Evolutionary conservation across 2,888 invertebrate species (phyloP), one percentile per base, ranked within the genome.

Genomic region (Doris montereyensis): DNA sequence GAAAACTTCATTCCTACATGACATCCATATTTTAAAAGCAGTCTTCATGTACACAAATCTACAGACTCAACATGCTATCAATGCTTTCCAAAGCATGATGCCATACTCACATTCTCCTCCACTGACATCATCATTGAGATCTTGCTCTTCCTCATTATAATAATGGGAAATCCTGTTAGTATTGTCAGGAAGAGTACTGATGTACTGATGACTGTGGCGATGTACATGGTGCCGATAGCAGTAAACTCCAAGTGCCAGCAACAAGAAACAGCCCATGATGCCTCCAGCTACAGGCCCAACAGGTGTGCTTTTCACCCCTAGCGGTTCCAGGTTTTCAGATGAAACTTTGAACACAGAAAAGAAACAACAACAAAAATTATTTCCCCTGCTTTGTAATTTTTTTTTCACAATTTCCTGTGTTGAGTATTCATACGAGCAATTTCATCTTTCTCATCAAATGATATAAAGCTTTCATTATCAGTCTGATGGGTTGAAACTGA

Each of bases 251-350:
- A 97, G 93, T 0, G 95, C 96, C 83, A 97, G 93, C 10, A 97
- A 94, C 85, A 97, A 92, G 87, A 95, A 95, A 76, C 96, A 94
- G 21, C 95, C 95, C 80, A 97, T 94, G 80, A 97, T 94, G 72
- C 96, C 96, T 4, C 96, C 97, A 10, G 96, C 95, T 62, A 97
- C 95, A 0, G 97, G 96, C 0, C 97, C 96, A 35, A 97, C 95
- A 0, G 96, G 95, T 0, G 96, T 90, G 79, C 87, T 89, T 84
- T 89, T 88, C 17, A 86, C 82, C 1, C 84, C 83, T 8, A 84
- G 80, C 17, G 84, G 83, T 24, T 88, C 87, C 65, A 83, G 79
- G 4, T 80, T 82, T n/a, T 83, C 81, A n/a, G 83, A 60, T 67
- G 85, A 79, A 24, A 83, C 87, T 88, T 84, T 52, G 81, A n/a